phyloP scores from a whole-genome alignment of 2,888 invertebrate species.

The Hecatera dysodea region DNA sequence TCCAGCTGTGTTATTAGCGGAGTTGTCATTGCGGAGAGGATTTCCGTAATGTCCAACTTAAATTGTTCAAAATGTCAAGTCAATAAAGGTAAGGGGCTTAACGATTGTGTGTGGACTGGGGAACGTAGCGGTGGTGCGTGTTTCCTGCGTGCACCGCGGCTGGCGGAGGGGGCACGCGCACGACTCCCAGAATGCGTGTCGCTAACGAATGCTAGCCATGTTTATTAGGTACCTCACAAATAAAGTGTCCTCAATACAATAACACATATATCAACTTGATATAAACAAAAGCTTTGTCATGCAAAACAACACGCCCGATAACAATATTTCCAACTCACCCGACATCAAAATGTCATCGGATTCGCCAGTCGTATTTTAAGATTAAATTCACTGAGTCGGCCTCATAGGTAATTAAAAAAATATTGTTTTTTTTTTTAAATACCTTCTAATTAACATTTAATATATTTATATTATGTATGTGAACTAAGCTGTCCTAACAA shows the following conservation, averaged over 20 bases:
- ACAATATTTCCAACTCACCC: background rate
- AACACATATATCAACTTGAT: slow-evolving; percentile 49
- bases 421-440: no score
- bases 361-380: no score
- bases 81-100: slow-evolving; percentile 73
- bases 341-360: no score
- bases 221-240: slow-evolving; percentile 70
- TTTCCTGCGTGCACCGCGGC: slow-evolving; percentile 81
- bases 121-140: slow-evolving; percentile 78
- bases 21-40: no score
- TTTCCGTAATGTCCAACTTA: no score
- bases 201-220: slow-evolving; percentile 72
- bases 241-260: slow-evolving; percentile 72
- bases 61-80: slow-evolving; percentile 80
- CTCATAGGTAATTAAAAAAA: no score
- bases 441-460: no score
- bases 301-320: slow-evolving; percentile 55
- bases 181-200: slow-evolving; percentile 80
- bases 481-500: no score
- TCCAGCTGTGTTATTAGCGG: no score
- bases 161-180: slow-evolving; percentile 77
- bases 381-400: no score
- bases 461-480: no score
- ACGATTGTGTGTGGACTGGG: slow-evolving; percentile 62
- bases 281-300: slow-evolving; percentile 60